Evolutionary conservation across 2,888 invertebrate genomes (phyloP), one percentile per base, ranked within the genome.

Genomic region (Azorinus chamasolen): DNA sequence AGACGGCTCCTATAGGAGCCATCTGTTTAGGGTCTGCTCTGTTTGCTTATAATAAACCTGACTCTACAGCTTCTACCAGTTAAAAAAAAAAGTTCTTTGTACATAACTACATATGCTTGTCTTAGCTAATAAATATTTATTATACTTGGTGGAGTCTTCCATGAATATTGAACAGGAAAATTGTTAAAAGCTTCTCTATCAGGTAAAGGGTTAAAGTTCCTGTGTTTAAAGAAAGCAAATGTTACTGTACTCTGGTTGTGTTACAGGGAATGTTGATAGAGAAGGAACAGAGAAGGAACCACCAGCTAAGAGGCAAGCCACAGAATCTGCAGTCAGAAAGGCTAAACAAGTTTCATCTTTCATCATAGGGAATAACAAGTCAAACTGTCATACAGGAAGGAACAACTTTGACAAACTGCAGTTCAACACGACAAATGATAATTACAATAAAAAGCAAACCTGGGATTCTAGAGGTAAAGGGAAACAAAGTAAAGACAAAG

Each of bases 351-450:
- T 41, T 22, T 64, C 71, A 25, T 18, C 27, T 8, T 64, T 48
- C 59, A 16, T 43, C 46, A 48, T 64, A 20, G 18, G 51, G 8
- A 72, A 64, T 2, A 57, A 64, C n/a, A 43, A 27, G 0, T 4
- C 22, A 2, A 16, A 45, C 8, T 10, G n/a, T 16, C 25, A 16
- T n/a, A 63, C 62, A 18, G 73, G 73, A 10, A 62, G 73, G 25
- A 74, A 68, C 37, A 74, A 74, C 22, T 74, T 74, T 62, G 73
- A 74, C 37, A 68, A 68, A 24, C 48, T 74, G 57, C 43, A 32
- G 50, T 62, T 68, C 32, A 57, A 61, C 18, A 20, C 45, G 10
- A 14, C 14, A 50, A 62, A 62, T 16, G 10, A 24, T 12, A 24
- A 27, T 8, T 32, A 12, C 39, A 51, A 61, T 16, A 10, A 50